Evolutionary conservation across 2,113 vertebrate species (phyloP), one percentile per base, ranked within the genome.

Genomic region (Catharus minimus): DNA sequence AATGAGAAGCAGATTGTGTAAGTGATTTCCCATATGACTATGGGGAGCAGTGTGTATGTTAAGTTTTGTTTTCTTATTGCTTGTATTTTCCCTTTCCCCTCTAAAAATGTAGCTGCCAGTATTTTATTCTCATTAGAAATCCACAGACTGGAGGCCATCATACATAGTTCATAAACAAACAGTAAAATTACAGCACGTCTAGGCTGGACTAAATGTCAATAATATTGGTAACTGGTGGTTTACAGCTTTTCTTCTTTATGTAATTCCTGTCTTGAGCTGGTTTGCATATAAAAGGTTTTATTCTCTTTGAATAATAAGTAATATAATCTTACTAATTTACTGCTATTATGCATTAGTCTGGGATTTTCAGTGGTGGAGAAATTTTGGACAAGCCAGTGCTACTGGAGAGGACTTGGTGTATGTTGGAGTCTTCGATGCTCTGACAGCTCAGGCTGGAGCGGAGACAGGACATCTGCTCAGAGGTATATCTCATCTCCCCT

Each of bases 101-200:
- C 58, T 82, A 62, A 95, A 92, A 85, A 65, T 66, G 39, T 19
- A 89, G 77, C 83, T 85, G 83, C 36, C 43, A 76, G 19, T 73
- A 73, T 89, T 94, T 82, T 55, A 65, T 47, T 84, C 83, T 95
- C 71, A 55, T 76, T 76, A 95, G 55, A 82, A 93, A 79, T 61
- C 77, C 68, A 82, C 26, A 73, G 66, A 75, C 69, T 77, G 89
- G 88, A 88, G 55, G 66, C 62, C 74, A 89, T 86, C 93, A 92
- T 84, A 72, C 33, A 92, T 55, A 94, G 82, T 50, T 92, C 58
- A 82, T 92, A 93, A 73, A 15, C 81, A 94, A 95, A 94, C 58
- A 95, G 78, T 46, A 93, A 89, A 95, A 95, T 85, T 90, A 86
- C 32, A 56, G 92, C 86, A 79, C 82, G 39, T 89, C 64, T 86